Percentiles rank a stretch among this genome's conserved stretches.
Conservation (phyloP, 2,888 invertebrate species). For the Chelonus formosanus region DNA sequence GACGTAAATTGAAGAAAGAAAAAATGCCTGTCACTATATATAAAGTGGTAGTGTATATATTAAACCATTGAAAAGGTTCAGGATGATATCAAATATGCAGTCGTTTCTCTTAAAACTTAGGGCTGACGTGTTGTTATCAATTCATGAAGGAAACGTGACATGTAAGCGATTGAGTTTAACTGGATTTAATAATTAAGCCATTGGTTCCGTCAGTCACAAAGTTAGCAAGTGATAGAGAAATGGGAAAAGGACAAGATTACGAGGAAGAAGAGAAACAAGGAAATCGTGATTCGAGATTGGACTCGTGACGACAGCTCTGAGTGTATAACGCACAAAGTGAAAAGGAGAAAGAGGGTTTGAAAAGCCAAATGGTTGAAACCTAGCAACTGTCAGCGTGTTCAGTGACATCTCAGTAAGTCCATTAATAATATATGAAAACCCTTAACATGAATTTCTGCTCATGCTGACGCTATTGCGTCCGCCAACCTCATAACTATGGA, state of each 20-base stretch:
- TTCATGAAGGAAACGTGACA: conserved; percentile 21
- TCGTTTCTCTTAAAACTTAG: conserved; percentile 15
- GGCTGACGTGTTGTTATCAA: conserved; percentile 12
- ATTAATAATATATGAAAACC: conserved; percentile 64
- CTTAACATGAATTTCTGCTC: conserved; percentile 61
- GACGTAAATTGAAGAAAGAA: conserved; percentile 2
- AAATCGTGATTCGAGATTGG: conserved; percentile 36
- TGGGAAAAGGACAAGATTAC: conserved; percentile 35
- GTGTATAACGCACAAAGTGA: conserved; percentile 28
- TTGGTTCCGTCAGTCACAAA: conserved; percentile 28
- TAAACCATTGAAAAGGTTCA: background rate
- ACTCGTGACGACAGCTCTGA: conserved; percentile 29
- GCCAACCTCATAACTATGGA: background rate
- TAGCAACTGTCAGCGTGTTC: conserved; percentile 55
- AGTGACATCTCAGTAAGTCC: conserved; percentile 59
- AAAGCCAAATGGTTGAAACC: conserved; percentile 49
- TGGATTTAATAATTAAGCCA: conserved; percentile 55
- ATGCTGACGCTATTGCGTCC: conserved; percentile 20
- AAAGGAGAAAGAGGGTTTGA: conserved; percentile 19
- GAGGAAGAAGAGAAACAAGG: conserved; percentile 33
- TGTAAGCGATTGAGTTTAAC: conserved; percentile 38
- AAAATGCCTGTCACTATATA: background rate
- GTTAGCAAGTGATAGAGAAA: conserved; percentile 40
- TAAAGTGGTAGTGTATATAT: background rate
- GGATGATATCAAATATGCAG: background rate